Evolutionary conservation across 2,113 vertebrate species (phyloP).

Genomic region (Osmerus eperlanus): DNA sequence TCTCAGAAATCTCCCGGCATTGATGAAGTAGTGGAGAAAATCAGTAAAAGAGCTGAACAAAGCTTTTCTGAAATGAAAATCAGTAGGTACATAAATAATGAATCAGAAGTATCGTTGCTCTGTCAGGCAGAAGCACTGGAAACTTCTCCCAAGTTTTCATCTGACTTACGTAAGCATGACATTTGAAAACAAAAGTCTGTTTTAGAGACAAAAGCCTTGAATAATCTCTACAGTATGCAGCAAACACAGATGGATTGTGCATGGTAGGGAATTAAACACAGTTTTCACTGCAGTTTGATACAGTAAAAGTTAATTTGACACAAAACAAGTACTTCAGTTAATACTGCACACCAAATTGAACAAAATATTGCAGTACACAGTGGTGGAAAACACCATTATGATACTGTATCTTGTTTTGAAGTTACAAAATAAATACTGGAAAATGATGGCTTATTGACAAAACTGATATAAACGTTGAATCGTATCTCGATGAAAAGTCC

Average conservation of each 20-base stretch:
- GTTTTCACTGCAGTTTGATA: constrained; percentile 44
- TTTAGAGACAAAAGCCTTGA: neutral
- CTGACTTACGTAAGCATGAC: constrained; percentile 26
- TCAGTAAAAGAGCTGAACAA: constrained; percentile 32
- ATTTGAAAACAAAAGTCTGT: constrained; percentile 9
- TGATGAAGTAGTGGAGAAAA: constrained; percentile 11
- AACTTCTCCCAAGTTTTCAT: constrained; percentile 8
- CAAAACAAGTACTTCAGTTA: constrained; percentile 37
- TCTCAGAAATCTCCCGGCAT: neutral
- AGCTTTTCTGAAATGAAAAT: constrained; percentile 33
- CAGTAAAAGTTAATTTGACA: constrained; percentile 38
- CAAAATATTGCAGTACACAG: neutral
- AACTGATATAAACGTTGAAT: no score
- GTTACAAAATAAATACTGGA: neutral
- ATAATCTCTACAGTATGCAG: constrained; percentile 7
- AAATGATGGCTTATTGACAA: neutral
- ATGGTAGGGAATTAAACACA: constrained; percentile 25
- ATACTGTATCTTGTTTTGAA: no score
- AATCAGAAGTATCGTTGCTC: constrained; percentile 20
- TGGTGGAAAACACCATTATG: no score
- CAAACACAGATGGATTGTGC: constrained; percentile 30
- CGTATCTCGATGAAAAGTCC: no score
- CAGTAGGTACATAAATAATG: constrained; percentile 35
- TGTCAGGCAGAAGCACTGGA: constrained; percentile 12
- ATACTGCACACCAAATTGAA: constrained; percentile 19